phyloP scores from a whole-genome alignment of 2,113 vertebrate species.

The Trogon melanurus region DNA sequence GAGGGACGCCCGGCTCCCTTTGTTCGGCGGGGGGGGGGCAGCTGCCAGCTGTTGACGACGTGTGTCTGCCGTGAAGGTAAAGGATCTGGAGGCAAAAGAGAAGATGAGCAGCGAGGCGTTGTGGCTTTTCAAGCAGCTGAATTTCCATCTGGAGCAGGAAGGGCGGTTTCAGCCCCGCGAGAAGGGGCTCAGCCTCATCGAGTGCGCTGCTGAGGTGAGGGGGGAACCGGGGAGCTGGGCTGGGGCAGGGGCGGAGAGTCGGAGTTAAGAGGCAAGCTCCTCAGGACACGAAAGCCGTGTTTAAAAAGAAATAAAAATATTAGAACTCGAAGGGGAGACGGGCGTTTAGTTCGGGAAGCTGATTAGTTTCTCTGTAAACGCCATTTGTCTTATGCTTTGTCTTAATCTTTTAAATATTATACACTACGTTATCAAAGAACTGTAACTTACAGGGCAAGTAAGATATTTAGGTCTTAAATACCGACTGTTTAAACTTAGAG shows the following conservation, averaged over 20 bases:
- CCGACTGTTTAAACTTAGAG: not conserved
- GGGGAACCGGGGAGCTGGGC: not conserved
- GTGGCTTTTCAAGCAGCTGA: constrained; percentile 90
- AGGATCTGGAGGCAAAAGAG: constrained; percentile 63
- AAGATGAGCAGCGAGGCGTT: constrained; percentile 81
- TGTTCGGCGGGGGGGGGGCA: constrained; percentile 2
- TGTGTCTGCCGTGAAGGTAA: constrained; percentile 30
- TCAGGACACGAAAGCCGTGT: not conserved
- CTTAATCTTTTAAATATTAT: accelerated
- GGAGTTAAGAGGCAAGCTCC: no score
- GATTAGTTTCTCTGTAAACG: accelerated
- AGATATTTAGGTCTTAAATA: accelerated
- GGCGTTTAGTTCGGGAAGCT: accelerated
- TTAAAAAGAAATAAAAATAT: no score
- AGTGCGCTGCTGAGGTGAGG: constrained; percentile 83
- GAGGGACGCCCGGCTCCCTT: not conserved
- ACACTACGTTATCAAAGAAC: accelerated
- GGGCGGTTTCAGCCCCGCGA: constrained; percentile 87
- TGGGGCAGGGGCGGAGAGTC: not conserved
- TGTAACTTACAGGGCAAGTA: not conserved
- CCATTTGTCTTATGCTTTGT: not conserved
- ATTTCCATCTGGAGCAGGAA: constrained; percentile 88
- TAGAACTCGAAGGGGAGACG: accelerated
- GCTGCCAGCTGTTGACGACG: not conserved
- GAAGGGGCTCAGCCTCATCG: constrained; percentile 88